Percentiles rank a stretch among this genome's conserved stretches.
Conservation (phyloP, 2,888 invertebrate species). For the Cistogaster globosa region DNA sequence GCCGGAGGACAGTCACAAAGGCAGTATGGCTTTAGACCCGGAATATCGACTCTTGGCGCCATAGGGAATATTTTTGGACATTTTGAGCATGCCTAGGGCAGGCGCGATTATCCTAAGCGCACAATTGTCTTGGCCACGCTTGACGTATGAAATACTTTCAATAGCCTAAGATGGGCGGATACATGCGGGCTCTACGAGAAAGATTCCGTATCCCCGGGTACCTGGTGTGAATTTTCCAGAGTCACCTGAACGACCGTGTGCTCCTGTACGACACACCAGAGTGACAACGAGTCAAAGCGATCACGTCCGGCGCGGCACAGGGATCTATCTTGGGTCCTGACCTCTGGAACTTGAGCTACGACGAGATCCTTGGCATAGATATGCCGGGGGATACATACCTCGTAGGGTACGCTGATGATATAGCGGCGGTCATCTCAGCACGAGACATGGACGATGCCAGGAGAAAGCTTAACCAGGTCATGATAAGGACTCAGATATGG, state of each 20-base stretch:
- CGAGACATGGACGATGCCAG: slow-evolving; percentile 5
- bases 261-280: background rate
- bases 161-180: background rate
- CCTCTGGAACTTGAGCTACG: background rate
- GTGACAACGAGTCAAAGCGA: background rate
- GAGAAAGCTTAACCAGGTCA: slow-evolving; percentile 12
- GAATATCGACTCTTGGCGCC: too few species aligned
- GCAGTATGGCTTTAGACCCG: too few species aligned
- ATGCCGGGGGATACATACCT: background rate
- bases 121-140: background rate
- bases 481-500: slow-evolving; percentile 18
- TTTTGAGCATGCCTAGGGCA: too few species aligned
- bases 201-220: background rate
- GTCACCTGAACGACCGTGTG: background rate
- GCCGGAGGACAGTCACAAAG: too few species aligned
- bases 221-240: background rate
- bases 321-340: background rate
- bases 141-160: background rate
- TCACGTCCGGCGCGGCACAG: background rate
- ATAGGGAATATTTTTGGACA: too few species aligned
- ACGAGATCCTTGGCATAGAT: background rate
- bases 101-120: background rate
- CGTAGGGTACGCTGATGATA: background rate
- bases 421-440: background rate
- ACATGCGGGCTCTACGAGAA: background rate